Conservation (phyloP, 2,113 vertebrate species). For the Lonchura striata region DNA sequence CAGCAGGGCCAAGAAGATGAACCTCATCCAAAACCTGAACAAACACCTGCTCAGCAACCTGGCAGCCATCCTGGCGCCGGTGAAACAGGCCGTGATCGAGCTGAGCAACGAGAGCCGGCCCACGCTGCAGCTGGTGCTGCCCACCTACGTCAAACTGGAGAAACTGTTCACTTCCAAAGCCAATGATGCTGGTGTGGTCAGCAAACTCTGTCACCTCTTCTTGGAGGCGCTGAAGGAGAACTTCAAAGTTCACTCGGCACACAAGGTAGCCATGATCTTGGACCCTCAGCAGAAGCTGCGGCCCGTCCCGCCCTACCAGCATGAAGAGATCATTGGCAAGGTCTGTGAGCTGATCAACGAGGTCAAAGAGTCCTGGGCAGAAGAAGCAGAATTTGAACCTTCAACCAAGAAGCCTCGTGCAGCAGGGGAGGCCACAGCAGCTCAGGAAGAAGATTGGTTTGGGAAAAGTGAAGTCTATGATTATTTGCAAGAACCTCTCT, state of each 20-base stretch:
- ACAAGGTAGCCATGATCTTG: conserved; percentile 97
- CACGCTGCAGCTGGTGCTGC: conserved; percentile 94
- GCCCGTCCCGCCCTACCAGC: conserved; percentile 92
- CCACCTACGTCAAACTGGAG: conserved; percentile 93
- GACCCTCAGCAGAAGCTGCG: conserved; percentile 96
- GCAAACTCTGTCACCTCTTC: conserved; percentile 98
- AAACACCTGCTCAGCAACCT: conserved; percentile 94
- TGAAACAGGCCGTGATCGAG: conserved; percentile 92
- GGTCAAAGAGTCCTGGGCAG: conserved; percentile 82
- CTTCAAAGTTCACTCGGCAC: conserved; percentile 94
- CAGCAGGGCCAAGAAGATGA: conserved; percentile 91
- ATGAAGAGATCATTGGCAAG: conserved; percentile 94
- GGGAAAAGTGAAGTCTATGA: conserved; percentile 88
- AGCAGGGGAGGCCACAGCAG: conserved; percentile 68
- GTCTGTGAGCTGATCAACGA: conserved; percentile 91
- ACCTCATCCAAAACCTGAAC: conserved; percentile 94
- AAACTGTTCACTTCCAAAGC: conserved; percentile 99
- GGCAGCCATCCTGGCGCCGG: conserved; percentile 87
- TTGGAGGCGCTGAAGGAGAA: conserved; percentile 97
- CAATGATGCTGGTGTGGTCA: conserved; percentile 89
- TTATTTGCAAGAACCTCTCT: conserved; percentile 83
- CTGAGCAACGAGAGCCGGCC: conserved; percentile 91
- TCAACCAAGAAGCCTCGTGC: conserved; percentile 85
- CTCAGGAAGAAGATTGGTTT: conserved; percentile 81
- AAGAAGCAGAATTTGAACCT: conserved; percentile 84